Conservation (phyloP, 2,797 vertebrate genomes). For the Neopelma chrysocephalum region DNA sequence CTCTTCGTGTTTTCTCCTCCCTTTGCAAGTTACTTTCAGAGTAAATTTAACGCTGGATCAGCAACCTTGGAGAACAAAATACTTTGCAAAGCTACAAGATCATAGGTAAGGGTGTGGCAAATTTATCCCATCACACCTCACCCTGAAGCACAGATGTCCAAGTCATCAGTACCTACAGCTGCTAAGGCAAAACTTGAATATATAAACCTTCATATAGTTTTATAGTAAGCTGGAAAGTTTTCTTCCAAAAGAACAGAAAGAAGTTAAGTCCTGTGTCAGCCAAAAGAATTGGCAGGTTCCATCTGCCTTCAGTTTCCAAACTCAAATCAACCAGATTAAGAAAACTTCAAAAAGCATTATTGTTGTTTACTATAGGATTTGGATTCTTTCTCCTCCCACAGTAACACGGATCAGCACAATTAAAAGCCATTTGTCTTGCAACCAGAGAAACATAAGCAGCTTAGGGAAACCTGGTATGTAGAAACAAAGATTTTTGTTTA, state of each 20-base stretch:
- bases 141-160: background rate
- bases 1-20: background rate
- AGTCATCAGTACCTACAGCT: background rate
- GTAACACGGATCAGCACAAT: background rate
- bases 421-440: background rate
- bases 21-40: background rate
- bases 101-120: background rate
- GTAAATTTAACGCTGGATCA: background rate
- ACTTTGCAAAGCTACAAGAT: background rate
- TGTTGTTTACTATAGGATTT: background rate
- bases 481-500: background rate
- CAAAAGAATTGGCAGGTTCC: background rate
- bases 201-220: background rate
- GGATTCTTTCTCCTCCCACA: background rate
- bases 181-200: background rate
- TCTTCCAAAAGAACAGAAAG: background rate
- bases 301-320: background rate
- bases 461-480: background rate
- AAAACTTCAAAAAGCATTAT: background rate
- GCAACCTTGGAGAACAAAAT: background rate
- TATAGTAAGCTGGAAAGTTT: background rate
- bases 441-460: background rate
- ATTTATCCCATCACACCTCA: background rate
- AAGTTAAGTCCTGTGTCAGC: background rate
- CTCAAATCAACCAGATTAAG: background rate